phyloP scores from a whole-genome alignment of 2,888 invertebrate species.

The Iphiclides podalirius region DNA sequence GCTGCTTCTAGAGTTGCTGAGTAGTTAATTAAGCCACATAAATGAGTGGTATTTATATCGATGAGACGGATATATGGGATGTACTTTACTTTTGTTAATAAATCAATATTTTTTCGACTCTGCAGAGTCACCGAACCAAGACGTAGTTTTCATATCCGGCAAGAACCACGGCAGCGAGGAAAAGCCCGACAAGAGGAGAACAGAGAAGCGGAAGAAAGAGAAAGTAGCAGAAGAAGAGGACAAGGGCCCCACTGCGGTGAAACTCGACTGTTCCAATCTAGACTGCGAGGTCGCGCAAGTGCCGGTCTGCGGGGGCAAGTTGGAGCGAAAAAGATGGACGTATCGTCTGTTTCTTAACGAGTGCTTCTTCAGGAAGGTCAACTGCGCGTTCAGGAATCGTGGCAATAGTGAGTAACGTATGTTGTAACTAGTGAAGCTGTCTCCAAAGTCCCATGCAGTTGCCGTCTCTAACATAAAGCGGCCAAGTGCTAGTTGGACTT shows the following conservation, averaged over 20 bases:
- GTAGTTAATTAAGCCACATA: no score
- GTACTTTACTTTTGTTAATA: no score
- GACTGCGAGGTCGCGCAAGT: slow-evolving; percentile 47
- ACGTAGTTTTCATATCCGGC: slow-evolving; percentile 50
- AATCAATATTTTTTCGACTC: no score
- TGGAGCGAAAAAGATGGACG: slow-evolving; percentile 40
- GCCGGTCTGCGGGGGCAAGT: slow-evolving; percentile 52
- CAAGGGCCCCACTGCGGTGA: slow-evolving; percentile 3
- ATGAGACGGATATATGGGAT: no score
- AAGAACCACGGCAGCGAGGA: slow-evolving; percentile 47
- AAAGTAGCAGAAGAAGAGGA: slow-evolving; percentile 3
- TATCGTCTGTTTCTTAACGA: slow-evolving; percentile 60
- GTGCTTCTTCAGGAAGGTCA: slow-evolving; percentile 64
- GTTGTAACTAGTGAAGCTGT: no score
- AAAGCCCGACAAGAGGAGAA: slow-evolving; percentile 14
- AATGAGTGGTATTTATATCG: no score
- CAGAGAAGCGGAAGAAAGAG: background rate
- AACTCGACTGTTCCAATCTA: slow-evolving; percentile 45
- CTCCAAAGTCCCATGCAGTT: no score
- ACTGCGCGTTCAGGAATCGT: slow-evolving; percentile 54
- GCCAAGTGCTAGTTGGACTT: no score
- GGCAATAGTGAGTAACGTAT: slow-evolving; percentile 51
- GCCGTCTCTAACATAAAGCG: no score
- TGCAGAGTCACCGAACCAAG: slow-evolving; percentile 43
- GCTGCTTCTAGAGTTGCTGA: no score